Base-by-base conservation (phyloP, 2,113 vertebrate species). In the Nycticorax nycticorax region DNA sequence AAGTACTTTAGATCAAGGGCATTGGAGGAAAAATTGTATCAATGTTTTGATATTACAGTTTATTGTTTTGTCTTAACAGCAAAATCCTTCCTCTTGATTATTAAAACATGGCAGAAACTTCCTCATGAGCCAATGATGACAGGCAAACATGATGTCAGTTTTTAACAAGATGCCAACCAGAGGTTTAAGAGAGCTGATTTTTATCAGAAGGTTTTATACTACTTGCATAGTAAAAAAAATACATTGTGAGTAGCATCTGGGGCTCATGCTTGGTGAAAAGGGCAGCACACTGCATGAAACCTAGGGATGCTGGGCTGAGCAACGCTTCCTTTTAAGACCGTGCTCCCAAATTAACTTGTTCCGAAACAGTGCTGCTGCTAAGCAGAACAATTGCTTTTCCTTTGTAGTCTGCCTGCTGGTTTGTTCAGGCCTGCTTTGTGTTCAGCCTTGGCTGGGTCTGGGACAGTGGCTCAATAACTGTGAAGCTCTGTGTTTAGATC, bases 291-390 rank as follows among this genome's bases (percentile, higher is more conserved):
- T 83, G 83, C 92, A 89, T 94, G 97, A 97, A 97, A 89, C 73
- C 69, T 85, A 6, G 15, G 67, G 95, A 88, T 94, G 92, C 96
- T 97, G 96, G 88, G 93, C 88, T 93, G 92, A 95, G 92, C 22
- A 43, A 37, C 0, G 6, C 92, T 98, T 97, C 85, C 92, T 97
- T 94, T 95, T 80, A 89, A 96, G 95, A 87, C 28, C 94, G 57
- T 96, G 92, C 92, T 97, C 97, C 93, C 96, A 97, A 98, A 98
- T 98, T 98, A 98, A 98, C 97, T 98, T 98, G 97, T 98, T 98
- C 97, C n/a, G 52, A 96, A 89, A 90, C 69, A 83, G 52, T 66
- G 92, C 94, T 94, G 91, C 93, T 94, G 94, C 92, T 96, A 97
- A 95, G 94, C 92, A 96, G 96, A 97, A 96, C 97, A 97, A 98